Conservation (phyloP, 1,140 invertebrate species). For the Tetramorium parvispinum region DNA sequence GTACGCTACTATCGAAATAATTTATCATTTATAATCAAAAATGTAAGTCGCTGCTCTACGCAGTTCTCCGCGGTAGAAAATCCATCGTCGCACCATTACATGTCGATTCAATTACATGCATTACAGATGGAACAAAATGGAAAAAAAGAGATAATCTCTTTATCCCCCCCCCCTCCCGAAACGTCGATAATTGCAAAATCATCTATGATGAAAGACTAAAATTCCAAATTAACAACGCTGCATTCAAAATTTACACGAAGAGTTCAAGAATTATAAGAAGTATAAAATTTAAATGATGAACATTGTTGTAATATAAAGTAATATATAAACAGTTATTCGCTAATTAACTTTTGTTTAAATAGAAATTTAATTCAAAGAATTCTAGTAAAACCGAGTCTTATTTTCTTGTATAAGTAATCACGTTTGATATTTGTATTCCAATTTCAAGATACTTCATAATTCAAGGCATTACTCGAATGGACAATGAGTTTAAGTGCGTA, state of each 20-base stretch:
- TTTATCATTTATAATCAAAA: conserved; percentile 1
- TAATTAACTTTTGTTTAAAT: not conserved
- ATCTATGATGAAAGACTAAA: not conserved
- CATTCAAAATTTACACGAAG: too few species aligned
- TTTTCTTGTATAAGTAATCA: not conserved
- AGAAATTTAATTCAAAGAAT: not conserved
- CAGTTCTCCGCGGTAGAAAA: not conserved
- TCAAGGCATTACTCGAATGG: not conserved
- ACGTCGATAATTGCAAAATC: not conserved
- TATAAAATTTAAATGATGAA: not conserved
- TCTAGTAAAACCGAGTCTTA: not conserved
- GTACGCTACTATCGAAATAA: conserved; percentile 22
- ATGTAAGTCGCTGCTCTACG: not conserved
- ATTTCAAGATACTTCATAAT: not conserved
- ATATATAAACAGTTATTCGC: not conserved
- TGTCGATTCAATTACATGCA: not conserved
- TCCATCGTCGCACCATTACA: not conserved
- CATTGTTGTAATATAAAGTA: not conserved
- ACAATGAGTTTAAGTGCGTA: not conserved
- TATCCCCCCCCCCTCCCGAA: not conserved
- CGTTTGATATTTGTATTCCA: not conserved
- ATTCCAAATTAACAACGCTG: not conserved
- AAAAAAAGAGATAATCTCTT: not conserved
- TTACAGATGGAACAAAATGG: conserved; percentile 1
- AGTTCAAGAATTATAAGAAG: not conserved